phyloP scores from a whole-genome alignment of 2,888 invertebrate species.

The Phortica okadai region DNA sequence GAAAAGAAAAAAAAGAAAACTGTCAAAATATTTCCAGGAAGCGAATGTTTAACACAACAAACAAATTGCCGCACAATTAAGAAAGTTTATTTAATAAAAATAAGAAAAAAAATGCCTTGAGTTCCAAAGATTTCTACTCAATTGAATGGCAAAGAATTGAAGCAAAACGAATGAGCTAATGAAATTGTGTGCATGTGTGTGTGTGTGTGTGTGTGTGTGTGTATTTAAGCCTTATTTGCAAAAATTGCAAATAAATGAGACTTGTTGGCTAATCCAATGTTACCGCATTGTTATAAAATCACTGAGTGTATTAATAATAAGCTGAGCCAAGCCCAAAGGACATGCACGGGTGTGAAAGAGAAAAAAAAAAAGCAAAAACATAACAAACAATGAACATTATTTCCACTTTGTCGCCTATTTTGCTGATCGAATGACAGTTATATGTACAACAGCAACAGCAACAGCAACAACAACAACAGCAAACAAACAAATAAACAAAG shows the following conservation, averaged over 20 bases:
- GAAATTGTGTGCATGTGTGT: background rate
- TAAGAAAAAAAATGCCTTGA: background rate
- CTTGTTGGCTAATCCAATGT: constrained; percentile 60
- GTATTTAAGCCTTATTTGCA: constrained; percentile 25
- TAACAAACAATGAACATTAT: constrained; percentile 66
- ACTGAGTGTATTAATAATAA: constrained; percentile 13
- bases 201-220: background rate
- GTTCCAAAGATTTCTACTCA: background rate
- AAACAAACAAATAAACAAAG: background rate
- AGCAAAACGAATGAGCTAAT: background rate
- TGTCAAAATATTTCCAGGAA: background rate
- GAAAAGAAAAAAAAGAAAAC: background rate
- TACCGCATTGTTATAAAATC: constrained; percentile 60
- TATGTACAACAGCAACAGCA: background rate
- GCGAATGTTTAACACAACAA: background rate
- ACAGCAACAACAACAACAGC: background rate
- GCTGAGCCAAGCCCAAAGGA: constrained; percentile 56
- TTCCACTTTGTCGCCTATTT: constrained; percentile 71
- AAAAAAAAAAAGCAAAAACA: background rate
- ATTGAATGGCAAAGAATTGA: background rate
- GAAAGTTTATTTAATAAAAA: background rate
- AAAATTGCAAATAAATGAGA: constrained; percentile 16
- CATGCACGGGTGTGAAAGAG: constrained; percentile 34
- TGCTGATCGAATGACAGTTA: constrained; percentile 9
- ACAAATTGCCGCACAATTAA: background rate